Percentiles rank a stretch among this genome's conserved stretches.
Evolutionary conservation across 2,113 vertebrate genomes (phyloP).

Genomic region (Salminus brasiliensis): DNA sequence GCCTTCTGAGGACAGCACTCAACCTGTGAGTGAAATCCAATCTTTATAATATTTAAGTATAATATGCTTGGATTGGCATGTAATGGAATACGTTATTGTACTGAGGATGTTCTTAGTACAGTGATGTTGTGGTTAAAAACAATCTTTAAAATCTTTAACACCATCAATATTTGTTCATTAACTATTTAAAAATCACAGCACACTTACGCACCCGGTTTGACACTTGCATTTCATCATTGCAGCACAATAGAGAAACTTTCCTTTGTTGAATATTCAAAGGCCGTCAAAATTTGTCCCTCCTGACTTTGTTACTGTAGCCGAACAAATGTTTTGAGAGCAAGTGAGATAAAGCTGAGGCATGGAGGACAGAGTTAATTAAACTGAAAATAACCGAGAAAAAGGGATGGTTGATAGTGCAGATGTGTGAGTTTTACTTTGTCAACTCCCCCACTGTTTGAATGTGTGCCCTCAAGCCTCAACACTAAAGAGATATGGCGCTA

Average conservation of each 20-base stretch:
- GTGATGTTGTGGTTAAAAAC: no score
- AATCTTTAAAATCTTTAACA: no score
- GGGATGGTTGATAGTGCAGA: background rate
- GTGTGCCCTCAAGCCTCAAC: background rate
- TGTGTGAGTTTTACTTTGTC: background rate
- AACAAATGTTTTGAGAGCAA: background rate
- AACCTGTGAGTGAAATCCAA: conserved; percentile 54
- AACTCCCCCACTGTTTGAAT: background rate
- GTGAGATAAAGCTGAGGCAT: background rate
- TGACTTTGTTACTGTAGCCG: background rate
- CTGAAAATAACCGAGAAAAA: background rate
- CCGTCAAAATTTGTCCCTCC: background rate
- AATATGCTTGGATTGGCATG: no score
- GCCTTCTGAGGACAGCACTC: conserved; percentile 36
- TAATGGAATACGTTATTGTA: no score
- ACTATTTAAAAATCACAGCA: no score
- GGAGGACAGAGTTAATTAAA: conserved; percentile 22
- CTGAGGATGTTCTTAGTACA: no score
- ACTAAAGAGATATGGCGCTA: background rate
- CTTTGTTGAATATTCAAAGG: conserved; percentile 13
- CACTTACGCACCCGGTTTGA: background rate
- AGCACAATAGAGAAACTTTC: background rate
- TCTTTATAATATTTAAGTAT: conserved; percentile 3
- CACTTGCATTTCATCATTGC: background rate
- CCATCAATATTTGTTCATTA: no score